Evolutionary conservation across 2,113 vertebrate species (phyloP).

Genomic region (Ondatra zibethicus): DNA sequence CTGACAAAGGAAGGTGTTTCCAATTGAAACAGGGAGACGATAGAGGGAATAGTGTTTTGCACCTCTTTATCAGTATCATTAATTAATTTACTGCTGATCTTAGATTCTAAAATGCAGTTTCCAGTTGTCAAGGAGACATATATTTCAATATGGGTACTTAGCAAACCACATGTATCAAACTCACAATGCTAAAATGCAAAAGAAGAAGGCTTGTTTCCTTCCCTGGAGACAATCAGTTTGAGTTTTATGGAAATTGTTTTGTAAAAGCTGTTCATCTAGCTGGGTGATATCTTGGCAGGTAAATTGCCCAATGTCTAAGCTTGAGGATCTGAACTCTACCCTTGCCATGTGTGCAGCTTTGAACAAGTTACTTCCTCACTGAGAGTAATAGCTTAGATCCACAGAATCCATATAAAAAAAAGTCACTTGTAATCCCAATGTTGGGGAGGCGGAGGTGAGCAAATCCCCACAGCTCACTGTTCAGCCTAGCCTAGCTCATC

Average conservation of each 20-base stretch:
- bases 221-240: neutral
- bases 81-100: neutral
- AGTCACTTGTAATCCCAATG: neutral
- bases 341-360: neutral
- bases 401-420: neutral
- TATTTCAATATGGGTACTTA: slow-evolving; percentile 41
- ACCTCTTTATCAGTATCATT: neutral
- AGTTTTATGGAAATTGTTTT: neutral
- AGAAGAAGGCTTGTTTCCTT: slow-evolving; percentile 21
- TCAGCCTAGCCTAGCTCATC: neutral
- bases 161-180: neutral
- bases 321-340: neutral
- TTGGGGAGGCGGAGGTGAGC: neutral
- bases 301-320: neutral
- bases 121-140: neutral
- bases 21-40: neutral
- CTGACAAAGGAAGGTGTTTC: neutral
- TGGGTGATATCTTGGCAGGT: neutral
- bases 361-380: neutral
- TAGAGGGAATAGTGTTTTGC: neutral
- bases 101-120: slow-evolving; percentile 38
- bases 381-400: neutral
- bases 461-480: too few relatives aligned
- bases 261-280: neutral
- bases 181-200: neutral